Evolutionary conservation across 2,797 vertebrate genomes (phyloP).

Genomic region (Poeciliopsis infans): DNA sequence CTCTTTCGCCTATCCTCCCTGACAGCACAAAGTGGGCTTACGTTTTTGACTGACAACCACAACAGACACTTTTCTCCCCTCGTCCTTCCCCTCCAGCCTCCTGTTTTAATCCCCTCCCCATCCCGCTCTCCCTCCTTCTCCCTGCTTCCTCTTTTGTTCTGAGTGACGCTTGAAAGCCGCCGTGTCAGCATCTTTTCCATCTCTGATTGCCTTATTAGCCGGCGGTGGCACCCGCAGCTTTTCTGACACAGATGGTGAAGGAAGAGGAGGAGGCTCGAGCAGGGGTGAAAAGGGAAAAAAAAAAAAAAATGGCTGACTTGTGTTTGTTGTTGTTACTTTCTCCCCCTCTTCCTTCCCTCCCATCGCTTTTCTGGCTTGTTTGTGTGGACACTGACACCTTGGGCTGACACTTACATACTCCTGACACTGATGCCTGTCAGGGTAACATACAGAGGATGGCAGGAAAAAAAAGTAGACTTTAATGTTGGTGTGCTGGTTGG

Average conservation of each 20-base stretch:
- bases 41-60: constrained; percentile 85
- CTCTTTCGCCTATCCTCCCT: constrained; percentile 69
- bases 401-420: constrained; percentile 77
- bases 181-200: constrained; percentile 86
- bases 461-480: constrained; percentile 55
- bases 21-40: constrained; percentile 83
- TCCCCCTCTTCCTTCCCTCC: constrained; percentile 64
- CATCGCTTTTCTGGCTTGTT: constrained; percentile 68
- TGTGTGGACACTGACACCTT: constrained; percentile 81
- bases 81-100: constrained; percentile 54
- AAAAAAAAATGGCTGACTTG: constrained; percentile 71
- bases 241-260: constrained; percentile 83
- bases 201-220: constrained; percentile 88
- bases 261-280: constrained; percentile 65
- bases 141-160: constrained; percentile 81
- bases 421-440: constrained; percentile 82
- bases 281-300: constrained; percentile 9
- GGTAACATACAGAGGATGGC: constrained; percentile 69
- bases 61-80: constrained; percentile 73
- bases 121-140: constrained; percentile 60
- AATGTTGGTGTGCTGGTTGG: constrained; percentile 36
- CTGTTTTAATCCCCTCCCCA: constrained; percentile 73
- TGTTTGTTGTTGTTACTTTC: constrained; percentile 76
- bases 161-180: constrained; percentile 83
- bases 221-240: constrained; percentile 82